A percentile compares a stretch with the other conserved stretches of the same genome.
These are phyloP conservation scores for Marcusenius ussheri DNA, from an alignment of 2,113 vertebrate genomes.

Conservation along the genomic window DNA sequence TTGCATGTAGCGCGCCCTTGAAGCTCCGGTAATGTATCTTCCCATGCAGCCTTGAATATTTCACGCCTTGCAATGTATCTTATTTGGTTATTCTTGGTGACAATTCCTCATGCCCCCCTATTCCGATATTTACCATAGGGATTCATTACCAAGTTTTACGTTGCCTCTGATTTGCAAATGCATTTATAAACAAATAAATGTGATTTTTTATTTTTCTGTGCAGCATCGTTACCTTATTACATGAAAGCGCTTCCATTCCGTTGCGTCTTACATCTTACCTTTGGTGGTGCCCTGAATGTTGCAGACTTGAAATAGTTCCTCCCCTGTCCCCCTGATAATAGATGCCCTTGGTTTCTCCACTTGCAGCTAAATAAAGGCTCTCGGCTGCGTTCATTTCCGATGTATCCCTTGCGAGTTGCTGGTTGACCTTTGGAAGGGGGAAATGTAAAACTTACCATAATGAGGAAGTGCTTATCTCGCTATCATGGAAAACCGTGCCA, in stretches of 20 bases:
- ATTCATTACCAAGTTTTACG: slow-evolving; percentile 21
- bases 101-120: slow-evolving; percentile 12
- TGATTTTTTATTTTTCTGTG: not conserved
- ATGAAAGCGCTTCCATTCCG: slow-evolving; percentile 18
- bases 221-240: not conserved
- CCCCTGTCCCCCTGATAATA: slow-evolving; percentile 25
- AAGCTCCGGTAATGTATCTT: slow-evolving; percentile 15
- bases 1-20: slow-evolving; percentile 26
- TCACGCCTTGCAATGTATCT: slow-evolving; percentile 13
- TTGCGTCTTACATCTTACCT: slow-evolving; percentile 22
- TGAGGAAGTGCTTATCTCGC: not conserved
- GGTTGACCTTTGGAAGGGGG: slow-evolving; percentile 28
- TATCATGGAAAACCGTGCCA: not conserved
- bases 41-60: slow-evolving; percentile 24
- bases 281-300: slow-evolving; percentile 22
- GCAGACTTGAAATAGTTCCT: slow-evolving; percentile 25
- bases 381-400: slow-evolving; percentile 27
- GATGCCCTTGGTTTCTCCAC: slow-evolving; percentile 32
- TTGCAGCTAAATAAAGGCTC: slow-evolving; percentile 26
- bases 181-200: not conserved
- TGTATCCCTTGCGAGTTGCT: slow-evolving; percentile 19
- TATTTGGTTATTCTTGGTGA: slow-evolving; percentile 24
- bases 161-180: not conserved
- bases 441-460: slow-evolving; percentile 25
- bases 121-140: slow-evolving; percentile 25